Evolutionary conservation across 2,888 invertebrate species (phyloP), one percentile per base, ranked within the genome.

Genomic region (Parnassius orleans): DNA sequence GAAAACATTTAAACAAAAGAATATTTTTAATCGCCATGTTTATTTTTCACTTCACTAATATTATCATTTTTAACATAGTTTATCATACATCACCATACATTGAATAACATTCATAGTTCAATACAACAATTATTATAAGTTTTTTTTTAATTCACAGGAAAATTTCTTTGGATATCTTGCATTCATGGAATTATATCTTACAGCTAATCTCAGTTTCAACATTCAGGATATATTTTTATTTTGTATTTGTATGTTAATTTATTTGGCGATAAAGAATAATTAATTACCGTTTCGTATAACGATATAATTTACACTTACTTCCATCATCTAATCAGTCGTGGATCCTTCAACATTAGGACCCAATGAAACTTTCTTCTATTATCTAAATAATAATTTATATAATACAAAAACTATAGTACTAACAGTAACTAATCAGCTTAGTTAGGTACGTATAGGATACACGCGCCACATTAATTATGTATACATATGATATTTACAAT

Each of bases 311-410:
- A 89, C 84, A 85, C 79, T 88, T 88, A 89, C 85, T 83, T 83
- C 83, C 83, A 85, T 87, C 89, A 88, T 81, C 90, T 91, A 91
- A 87, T 90, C 90, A 91, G 90, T 91, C 90, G 88, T 76, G 87
- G 90, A 86, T 80, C 90, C 86, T 66, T 78, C 44, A 58, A 76
- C 82, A 75, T 76, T 72, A 73, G 85, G 90, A 87, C 84, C 90
- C 90, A 87, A 79, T 85, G 82, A 86, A 87, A 84, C 90, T 79
- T 88, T 86, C 86, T 87, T 79, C 84, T 86, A 84, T 78, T 81
- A 81, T 77, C 85, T 90, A 87, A 87, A 90, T 89, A 90, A 90
- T 90, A 90, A 90, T 90, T 91, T 87, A 90, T 90, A 90, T 89
- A 78, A 87, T 91, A 90, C 89, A 90, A 90, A 90, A 90, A 88